Evolutionary conservation across 2,888 invertebrate species (phyloP).

Genomic region (Chrysolina americana): DNA sequence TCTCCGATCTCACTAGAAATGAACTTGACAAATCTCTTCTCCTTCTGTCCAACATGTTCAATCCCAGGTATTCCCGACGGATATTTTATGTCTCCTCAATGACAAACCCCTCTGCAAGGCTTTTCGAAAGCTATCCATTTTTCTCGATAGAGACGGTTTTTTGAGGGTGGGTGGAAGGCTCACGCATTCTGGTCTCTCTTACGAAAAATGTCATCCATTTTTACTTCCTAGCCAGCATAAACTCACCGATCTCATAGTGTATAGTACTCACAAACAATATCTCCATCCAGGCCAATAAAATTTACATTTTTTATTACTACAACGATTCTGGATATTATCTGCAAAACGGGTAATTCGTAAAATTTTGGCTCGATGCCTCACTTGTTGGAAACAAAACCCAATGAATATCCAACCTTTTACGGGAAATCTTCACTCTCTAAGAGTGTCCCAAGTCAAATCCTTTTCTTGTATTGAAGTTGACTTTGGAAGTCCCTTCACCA

Average conservation of each 20-base stretch:
- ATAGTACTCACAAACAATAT: background rate
- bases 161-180: constrained; percentile 9
- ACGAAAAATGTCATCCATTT: background rate
- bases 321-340: background rate
- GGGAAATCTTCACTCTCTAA: background rate
- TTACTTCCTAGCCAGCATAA: background rate
- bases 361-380: background rate
- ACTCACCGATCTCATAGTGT: background rate
- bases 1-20: background rate
- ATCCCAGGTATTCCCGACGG: background rate
- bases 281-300: constrained; percentile 4
- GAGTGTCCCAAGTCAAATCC: constrained; percentile 11
- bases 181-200: no score
- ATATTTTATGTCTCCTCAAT: background rate
- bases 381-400: background rate
- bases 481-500: constrained; percentile 12
- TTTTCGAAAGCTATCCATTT: constrained; percentile 6
- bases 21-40: background rate
- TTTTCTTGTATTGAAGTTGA: background rate
- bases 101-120: background rate
- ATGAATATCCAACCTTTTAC: background rate
- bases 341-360: constrained; percentile 3
- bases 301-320: constrained; percentile 5
- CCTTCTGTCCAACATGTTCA: background rate
- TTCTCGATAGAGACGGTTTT: constrained; percentile 7